Evolutionary conservation across 2,888 invertebrate species (phyloP).

Genomic region (Athripsodes cinereus): DNA sequence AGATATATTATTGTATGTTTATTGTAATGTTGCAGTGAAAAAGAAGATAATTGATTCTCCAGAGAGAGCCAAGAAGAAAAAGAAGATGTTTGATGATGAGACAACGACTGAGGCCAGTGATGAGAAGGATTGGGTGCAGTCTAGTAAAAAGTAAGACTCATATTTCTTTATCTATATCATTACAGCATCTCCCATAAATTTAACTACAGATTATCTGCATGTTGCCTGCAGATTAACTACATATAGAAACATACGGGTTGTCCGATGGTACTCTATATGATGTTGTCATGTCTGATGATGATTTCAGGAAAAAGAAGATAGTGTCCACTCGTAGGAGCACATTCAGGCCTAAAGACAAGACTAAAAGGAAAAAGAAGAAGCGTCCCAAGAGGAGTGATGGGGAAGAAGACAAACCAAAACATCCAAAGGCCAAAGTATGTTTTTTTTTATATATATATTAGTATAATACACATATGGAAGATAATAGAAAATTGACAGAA

Average conservation of each 20-base stretch:
- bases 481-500: no score
- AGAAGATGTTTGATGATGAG: conserved; percentile 38
- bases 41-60: conserved; percentile 40
- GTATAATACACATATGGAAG: no score
- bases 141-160: conserved; percentile 7
- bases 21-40: conserved; percentile 33
- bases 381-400: conserved; percentile 31
- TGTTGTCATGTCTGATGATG: background rate
- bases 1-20: no score
- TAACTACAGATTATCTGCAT: background rate
- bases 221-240: background rate
- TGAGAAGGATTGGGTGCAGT: conserved; percentile 37
- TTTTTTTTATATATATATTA: background rate
- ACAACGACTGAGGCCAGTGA: conserved; percentile 44
- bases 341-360: conserved; percentile 11
- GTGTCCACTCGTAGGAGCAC: background rate
- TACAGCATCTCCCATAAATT: background rate
- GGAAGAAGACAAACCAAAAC: conserved; percentile 30
- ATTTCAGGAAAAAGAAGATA: conserved; percentile 16
- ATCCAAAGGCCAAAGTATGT: conserved; percentile 23
- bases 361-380: conserved; percentile 29
- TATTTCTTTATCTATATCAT: background rate
- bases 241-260: no score
- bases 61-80: conserved; percentile 46
- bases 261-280: no score